Conservation (phyloP, 2,113 vertebrate species). For the Aegithalos caudatus region DNA sequence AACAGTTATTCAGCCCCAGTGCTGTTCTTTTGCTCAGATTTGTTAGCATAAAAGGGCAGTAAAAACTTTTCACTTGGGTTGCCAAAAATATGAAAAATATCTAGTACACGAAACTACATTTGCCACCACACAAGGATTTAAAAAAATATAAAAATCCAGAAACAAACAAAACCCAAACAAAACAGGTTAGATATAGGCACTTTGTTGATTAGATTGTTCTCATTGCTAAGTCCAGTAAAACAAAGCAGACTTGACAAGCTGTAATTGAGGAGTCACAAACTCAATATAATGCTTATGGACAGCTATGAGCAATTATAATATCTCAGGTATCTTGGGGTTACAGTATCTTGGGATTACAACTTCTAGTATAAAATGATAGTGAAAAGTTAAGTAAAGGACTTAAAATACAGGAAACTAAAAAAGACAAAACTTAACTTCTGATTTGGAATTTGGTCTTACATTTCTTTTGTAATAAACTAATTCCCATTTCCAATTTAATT, state of each 20-base stretch:
- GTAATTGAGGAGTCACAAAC: not conserved
- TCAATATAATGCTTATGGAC: not conserved
- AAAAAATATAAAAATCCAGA: not conserved
- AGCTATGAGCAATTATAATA: not conserved
- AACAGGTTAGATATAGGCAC: not conserved
- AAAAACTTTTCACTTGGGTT: not conserved
- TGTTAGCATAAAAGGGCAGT: not conserved
- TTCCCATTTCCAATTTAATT: not conserved
- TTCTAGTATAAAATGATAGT: not conserved
- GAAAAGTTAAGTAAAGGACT: not conserved
- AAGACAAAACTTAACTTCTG: not conserved
- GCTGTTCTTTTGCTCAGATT: accelerated
- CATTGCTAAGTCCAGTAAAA: not conserved
- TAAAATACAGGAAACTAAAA: not conserved
- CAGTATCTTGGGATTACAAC: not conserved
- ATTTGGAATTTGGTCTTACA: not conserved
- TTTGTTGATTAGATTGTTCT: not conserved
- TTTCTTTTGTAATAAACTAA: not conserved
- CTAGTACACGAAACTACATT: not conserved
- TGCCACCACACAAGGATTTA: not conserved
- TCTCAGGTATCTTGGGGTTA: no score
- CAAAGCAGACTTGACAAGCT: not conserved
- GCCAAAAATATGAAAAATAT: not conserved
- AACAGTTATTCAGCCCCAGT: not conserved
- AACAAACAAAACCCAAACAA: not conserved